These are phyloP conservation scores for Xanthia togata DNA, from an alignment of 2,888 invertebrate genomes.

Conservation along the genomic window DNA sequence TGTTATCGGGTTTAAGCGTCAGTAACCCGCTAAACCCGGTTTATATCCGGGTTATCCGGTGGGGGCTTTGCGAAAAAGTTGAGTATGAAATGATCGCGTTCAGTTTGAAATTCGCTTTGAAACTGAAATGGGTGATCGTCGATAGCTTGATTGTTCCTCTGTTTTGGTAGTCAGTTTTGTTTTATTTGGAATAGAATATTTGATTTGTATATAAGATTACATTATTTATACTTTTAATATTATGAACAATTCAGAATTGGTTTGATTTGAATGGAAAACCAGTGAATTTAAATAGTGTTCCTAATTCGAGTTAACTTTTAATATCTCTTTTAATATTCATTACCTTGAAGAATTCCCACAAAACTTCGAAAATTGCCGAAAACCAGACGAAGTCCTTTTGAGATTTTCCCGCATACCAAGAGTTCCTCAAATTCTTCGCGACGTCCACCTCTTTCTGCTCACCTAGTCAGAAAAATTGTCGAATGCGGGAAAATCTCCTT, in stretches of 20 bases:
- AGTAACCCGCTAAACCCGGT: conserved; percentile 83
- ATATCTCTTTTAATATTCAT: not conserved
- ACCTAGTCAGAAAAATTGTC: conserved; percentile 88
- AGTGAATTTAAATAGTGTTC: not conserved
- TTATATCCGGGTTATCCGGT: conserved; percentile 78
- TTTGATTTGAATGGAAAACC: not conserved
- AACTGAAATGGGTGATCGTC: not conserved
- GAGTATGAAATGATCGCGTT: not conserved
- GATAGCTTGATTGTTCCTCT: not conserved
- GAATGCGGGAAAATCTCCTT: conserved; percentile 89
- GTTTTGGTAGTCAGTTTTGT: not conserved
- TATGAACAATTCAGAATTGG: not conserved
- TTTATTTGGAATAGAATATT: not conserved
- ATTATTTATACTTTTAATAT: not conserved
- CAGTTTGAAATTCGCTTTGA: not conserved
- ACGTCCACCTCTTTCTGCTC: conserved; percentile 71
- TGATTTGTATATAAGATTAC: not conserved
- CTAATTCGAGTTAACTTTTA: not conserved
- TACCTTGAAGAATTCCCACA: not conserved
- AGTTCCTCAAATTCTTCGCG: conserved; percentile 74
- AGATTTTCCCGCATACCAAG: conserved; percentile 63
- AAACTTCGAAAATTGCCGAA: conserved; percentile 2
- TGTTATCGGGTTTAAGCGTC: conserved; percentile 86
- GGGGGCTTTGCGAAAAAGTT: conserved; percentile 9
- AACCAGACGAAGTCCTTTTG: conserved; percentile 17